Conservation (phyloP, 2,797 vertebrate species). For the Pipistrellus nathusii region DNA sequence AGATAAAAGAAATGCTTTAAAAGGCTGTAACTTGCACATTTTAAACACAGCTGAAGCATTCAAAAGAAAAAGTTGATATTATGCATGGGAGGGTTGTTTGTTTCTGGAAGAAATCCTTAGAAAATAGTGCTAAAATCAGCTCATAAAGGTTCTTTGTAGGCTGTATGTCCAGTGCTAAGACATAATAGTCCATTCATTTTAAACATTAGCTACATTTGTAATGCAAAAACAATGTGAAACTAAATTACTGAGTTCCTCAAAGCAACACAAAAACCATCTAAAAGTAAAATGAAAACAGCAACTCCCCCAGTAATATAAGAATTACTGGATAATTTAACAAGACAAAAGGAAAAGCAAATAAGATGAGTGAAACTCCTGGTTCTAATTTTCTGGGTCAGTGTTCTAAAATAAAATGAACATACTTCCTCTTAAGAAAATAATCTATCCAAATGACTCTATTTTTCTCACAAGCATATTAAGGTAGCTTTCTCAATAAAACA, state of each 20-base stretch:
- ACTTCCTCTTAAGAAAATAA: conserved; percentile 49
- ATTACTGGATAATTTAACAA: conserved; percentile 22
- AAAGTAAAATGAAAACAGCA: not conserved
- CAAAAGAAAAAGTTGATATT: conserved; percentile 64
- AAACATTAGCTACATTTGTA: conserved; percentile 73
- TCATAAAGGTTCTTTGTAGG: conserved; percentile 83
- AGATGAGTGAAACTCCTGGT: not conserved
- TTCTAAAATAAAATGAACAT: conserved; percentile 47
- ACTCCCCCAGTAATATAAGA: not conserved
- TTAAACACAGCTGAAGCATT: conserved; percentile 71
- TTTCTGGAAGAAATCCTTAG: conserved; percentile 74
- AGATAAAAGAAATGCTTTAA: conserved; percentile 63
- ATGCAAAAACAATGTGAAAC: conserved; percentile 69
- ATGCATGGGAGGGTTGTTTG: not conserved
- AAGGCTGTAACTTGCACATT: conserved; percentile 64
- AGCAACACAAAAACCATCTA: conserved; percentile 61
- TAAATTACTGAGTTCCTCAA: conserved; percentile 36
- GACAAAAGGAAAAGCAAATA: conserved; percentile 12
- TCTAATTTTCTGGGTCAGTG: conserved; percentile 53
- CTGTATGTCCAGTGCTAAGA: conserved; percentile 71
- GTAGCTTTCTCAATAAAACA: conserved; percentile 1
- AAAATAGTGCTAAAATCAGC: conserved; percentile 67
- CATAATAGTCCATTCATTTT: conserved; percentile 81
- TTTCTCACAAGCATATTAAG: conserved; percentile 48
- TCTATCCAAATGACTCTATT: conserved; percentile 15